Evolutionary conservation across 2,797 vertebrate species (phyloP), one percentile per base, ranked within the genome.

Genomic region (Tokudaia tokunoshimensis): DNA sequence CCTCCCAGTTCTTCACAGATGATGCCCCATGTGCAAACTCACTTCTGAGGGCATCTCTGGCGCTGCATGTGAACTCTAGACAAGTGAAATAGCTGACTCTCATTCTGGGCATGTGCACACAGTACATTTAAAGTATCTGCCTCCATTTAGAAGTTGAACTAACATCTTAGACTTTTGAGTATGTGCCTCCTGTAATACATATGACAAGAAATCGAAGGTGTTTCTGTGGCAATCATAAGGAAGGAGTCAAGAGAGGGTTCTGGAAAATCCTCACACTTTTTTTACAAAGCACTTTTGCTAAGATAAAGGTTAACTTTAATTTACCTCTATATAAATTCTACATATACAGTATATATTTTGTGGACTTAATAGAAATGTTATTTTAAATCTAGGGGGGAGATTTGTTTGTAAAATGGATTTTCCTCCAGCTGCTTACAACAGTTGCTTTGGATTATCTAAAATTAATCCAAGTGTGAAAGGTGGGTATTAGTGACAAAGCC

Each of bases 1-100:
- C 98, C 99, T 14, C 98, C 99, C 65, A 98, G 99, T 4, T 99
- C 99, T 1, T 99, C 99, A n/a, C 99, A 99, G 98, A 99, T 99
- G 98, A 98, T 99, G 98, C 99, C 99, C 91, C 99, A 99, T 12
- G 98, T 99, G 94, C 99, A 99, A 65, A 99, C 99, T 26, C 99
- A 99, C n/a, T 99, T 99, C 98, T 99, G 99, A 99, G 97, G 94
- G 97, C 29, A n/a, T 89, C 41, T 86, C 8, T 74, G 72, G 26
- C 92, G 34, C 97, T 97, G 92, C 82, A 24, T n/a, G 93, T 91
- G 50, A 63, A 94, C 89, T 82, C 89, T 82, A 63, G 92, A 95
- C 95, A 97, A 97, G 97, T 94, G 91, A 95, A 97, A 82, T 94
- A 87, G 96, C 89, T 86, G 97, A 98, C 98, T 98, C 97, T 98